Conservation (phyloP, 2,888 invertebrate genomes). For the Liodrosophila aerea region DNA sequence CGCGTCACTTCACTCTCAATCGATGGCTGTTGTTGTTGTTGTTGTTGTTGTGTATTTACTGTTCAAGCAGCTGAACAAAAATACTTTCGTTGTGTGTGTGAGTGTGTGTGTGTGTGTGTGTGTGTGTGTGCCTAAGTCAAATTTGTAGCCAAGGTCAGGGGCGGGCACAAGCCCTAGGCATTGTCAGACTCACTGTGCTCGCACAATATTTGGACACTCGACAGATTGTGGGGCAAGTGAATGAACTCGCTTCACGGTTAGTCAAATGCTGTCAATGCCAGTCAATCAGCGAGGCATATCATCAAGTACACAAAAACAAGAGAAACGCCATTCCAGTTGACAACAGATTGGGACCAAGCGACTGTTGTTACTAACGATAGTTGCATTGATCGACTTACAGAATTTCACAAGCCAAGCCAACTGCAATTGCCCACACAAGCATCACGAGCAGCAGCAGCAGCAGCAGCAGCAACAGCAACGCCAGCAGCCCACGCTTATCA, state of each 20-base stretch:
- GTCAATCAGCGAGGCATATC: constrained; percentile 55
- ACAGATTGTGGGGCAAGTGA: constrained; percentile 39
- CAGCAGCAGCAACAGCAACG: constrained; percentile 47
- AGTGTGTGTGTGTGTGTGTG: constrained; percentile 7
- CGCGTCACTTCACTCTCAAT: constrained; percentile 52
- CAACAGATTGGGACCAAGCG: not conserved
- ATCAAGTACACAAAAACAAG: constrained; percentile 68
- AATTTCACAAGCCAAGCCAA: constrained; percentile 74
- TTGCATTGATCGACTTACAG: constrained; percentile 57
- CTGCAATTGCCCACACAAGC: constrained; percentile 64
- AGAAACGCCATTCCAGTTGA: constrained; percentile 22
- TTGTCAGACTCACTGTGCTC: constrained; percentile 31
- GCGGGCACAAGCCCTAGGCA: constrained; percentile 54
- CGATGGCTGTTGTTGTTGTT: constrained; percentile 23
- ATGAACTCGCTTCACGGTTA: constrained; percentile 61
- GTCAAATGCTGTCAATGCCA: constrained; percentile 39
- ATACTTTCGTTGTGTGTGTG: constrained; percentile 6
- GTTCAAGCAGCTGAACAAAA: constrained; percentile 43
- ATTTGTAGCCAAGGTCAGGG: constrained; percentile 71
- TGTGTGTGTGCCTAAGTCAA: constrained; percentile 29
- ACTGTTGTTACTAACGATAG: not conserved
- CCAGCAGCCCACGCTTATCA: constrained; percentile 60
- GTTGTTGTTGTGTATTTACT: constrained; percentile 43
- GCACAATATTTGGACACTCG: not conserved
- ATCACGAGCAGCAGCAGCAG: constrained; percentile 25